phyloP scores from a whole-genome alignment of 2,797 vertebrate species.

The Sebastiscus tertius region DNA sequence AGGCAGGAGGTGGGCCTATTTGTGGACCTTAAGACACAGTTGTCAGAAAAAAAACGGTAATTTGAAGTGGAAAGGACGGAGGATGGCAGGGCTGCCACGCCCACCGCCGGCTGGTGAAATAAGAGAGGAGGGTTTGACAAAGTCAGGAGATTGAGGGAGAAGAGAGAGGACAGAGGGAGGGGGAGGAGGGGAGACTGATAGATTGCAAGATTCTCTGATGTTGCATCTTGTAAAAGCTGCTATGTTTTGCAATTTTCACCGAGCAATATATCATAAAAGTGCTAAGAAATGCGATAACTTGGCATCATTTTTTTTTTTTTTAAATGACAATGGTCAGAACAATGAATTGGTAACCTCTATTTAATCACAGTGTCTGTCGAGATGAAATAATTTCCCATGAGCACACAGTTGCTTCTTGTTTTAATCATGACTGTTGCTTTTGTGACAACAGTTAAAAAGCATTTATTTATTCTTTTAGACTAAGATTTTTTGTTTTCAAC shows the following conservation, averaged over 20 bases:
- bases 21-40: conserved; percentile 45
- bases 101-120: conserved; percentile 7
- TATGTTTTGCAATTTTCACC: not conserved
- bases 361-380: not conserved
- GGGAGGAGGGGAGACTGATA: not conserved
- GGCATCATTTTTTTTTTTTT: not conserved
- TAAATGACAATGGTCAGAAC: not conserved
- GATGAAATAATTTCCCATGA: not conserved
- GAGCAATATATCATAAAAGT: not conserved
- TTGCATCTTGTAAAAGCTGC: not conserved
- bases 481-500: not conserved
- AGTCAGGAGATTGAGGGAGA: conserved; percentile 31
- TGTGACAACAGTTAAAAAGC: not conserved
- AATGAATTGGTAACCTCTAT: not conserved
- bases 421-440: not conserved
- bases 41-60: conserved; percentile 45
- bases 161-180: not conserved
- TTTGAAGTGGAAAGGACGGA: conserved; percentile 32
- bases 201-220: not conserved
- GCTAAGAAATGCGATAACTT: not conserved
- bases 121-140: conserved; percentile 20
- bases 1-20: conserved; percentile 28
- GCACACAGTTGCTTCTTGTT: not conserved
- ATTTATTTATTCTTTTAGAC: not conserved
- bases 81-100: conserved; percentile 13